phyloP scores from a whole-genome alignment of 92 coral and sea anemone genomes.

The Isaurus tuberculatus region DNA sequence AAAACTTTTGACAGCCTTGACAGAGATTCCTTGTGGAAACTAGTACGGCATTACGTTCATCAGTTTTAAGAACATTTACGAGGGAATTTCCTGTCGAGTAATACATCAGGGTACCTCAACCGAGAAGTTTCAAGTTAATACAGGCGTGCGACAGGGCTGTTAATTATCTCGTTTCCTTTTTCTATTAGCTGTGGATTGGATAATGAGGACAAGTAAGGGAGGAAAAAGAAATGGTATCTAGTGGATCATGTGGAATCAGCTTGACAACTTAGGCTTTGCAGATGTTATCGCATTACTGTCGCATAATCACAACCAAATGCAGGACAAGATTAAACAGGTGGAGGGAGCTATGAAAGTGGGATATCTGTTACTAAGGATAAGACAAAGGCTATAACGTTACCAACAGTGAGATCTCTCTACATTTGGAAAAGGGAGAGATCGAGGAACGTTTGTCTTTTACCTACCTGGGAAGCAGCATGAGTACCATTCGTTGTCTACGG shows the following conservation, averaged over 20 bases:
- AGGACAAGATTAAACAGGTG: neutral
- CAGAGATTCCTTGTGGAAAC: too few relatives aligned
- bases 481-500: too few relatives aligned
- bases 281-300: conserved; percentile 30
- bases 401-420: neutral
- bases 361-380: neutral
- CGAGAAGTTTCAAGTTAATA: neutral
- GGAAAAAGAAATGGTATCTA: conserved; percentile 37
- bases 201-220: conserved; percentile 12
- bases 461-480: neutral
- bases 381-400: neutral
- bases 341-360: neutral
- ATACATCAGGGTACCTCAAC: neutral
- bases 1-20: too few relatives aligned
- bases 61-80: too few relatives aligned
- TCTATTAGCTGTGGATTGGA: conserved; percentile 15
- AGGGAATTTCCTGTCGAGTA: neutral
- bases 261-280: conserved; percentile 18
- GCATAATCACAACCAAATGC: conserved; percentile 12
- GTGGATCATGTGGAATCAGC: conserved; percentile 21
- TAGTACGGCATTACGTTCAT: neutral
- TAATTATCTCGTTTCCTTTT: conserved; percentile 26
- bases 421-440: neutral
- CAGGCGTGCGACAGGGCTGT: conserved; percentile 33
- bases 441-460: neutral